Conservation (phyloP, 2,888 invertebrate species). For the Plebejus argus region DNA sequence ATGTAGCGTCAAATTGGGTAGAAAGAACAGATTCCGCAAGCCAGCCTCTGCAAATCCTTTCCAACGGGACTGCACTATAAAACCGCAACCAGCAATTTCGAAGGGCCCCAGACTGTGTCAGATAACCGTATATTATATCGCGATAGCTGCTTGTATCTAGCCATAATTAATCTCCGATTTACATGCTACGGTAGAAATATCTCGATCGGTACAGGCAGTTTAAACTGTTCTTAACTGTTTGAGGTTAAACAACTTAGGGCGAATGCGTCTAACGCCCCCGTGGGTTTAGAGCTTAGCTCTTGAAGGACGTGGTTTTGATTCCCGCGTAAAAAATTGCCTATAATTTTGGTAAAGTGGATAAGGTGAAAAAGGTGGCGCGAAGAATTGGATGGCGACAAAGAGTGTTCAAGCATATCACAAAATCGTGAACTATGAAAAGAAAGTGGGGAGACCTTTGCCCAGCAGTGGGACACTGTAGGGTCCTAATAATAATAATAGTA, state of each 20-base stretch:
- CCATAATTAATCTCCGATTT: constrained; percentile 28
- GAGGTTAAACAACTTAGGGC: constrained; percentile 5
- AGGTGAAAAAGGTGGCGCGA: too few species aligned
- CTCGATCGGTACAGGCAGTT: background rate
- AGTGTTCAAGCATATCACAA: too few species aligned
- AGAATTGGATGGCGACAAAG: too few species aligned
- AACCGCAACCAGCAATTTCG: constrained; percentile 34
- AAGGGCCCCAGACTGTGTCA: constrained; percentile 33
- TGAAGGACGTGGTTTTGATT: background rate
- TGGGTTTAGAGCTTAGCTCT: background rate
- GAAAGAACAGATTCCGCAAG: background rate
- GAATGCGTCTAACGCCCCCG: background rate
- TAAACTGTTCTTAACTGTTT: constrained; percentile 25
- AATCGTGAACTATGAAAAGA: too few species aligned
- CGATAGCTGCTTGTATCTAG: constrained; percentile 11
- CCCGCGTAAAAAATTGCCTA: background rate
- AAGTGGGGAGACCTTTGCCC: too few species aligned
- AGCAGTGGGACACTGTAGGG: too few species aligned
- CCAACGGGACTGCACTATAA: constrained; percentile 26
- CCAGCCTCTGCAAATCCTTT: constrained; percentile 10
- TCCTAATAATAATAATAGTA: too few species aligned
- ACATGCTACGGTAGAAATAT: constrained; percentile 13
- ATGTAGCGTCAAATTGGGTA: background rate
- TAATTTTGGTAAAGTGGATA: background rate
- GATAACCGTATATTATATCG: constrained; percentile 33